Conservation (phyloP, 2,888 invertebrate species). For the Stenurella melanura region DNA sequence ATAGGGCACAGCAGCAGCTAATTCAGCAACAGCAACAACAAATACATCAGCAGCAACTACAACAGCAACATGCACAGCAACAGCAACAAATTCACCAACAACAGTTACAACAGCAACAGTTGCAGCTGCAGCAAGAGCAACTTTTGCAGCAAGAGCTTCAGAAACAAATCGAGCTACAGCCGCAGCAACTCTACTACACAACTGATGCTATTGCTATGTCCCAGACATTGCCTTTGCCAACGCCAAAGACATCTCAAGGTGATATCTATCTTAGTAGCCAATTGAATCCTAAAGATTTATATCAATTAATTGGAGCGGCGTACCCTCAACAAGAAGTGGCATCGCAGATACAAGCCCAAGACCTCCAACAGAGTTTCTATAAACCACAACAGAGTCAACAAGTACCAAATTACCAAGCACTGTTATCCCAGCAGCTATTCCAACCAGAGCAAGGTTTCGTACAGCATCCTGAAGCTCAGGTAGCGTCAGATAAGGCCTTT, state of each 20-base stretch:
- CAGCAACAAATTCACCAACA: conserved; percentile 61
- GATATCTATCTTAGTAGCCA: conserved; percentile 51
- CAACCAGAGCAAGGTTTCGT: conserved; percentile 71
- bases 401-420: conserved; percentile 48
- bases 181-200: conserved; percentile 45
- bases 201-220: conserved; percentile 41
- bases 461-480: conserved; percentile 62
- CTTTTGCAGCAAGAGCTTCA: conserved; percentile 32
- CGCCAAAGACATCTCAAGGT: conserved; percentile 42
- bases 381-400: conserved; percentile 59
- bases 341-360: conserved; percentile 47
- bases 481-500: conserved; percentile 71
- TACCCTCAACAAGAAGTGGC: conserved; percentile 60
- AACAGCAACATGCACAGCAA: conserved; percentile 40
- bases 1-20: conserved; percentile 52
- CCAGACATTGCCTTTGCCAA: conserved; percentile 33
- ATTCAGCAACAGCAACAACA: conserved; percentile 62
- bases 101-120: conserved; percentile 55
- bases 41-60: conserved; percentile 49
- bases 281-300: conserved; percentile 52
- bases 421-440: conserved; percentile 65
- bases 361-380: conserved; percentile 65
- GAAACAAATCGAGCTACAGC: conserved; percentile 37
- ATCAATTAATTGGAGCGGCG: conserved; percentile 49
- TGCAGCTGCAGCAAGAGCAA: conserved; percentile 36